phyloP scores from a whole-genome alignment of 2,113 vertebrate genomes.

The Platichthys stellatus region DNA sequence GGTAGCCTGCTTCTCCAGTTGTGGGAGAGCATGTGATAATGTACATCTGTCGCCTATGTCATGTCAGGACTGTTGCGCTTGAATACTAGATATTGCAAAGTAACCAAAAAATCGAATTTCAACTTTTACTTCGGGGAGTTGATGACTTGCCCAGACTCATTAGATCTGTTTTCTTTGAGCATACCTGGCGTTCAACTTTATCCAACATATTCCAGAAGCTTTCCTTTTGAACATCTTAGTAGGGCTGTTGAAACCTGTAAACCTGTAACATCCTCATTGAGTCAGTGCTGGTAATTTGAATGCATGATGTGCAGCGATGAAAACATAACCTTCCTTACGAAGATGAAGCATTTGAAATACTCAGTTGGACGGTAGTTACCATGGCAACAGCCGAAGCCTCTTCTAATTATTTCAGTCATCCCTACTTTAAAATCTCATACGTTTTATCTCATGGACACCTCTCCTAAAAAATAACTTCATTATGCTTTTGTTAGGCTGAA shows the following conservation, averaged over 20 bases:
- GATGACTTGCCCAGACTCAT: too few relatives aligned
- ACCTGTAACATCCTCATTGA: neutral
- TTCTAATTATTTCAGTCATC: neutral
- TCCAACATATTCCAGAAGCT: neutral
- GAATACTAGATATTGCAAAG: too few relatives aligned
- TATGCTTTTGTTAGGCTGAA: neutral
- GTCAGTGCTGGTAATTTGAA: neutral
- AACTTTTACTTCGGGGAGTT: too few relatives aligned
- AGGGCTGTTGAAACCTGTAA: neutral
- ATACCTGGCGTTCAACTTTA: neutral
- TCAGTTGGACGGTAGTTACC: neutral
- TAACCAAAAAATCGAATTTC: too few relatives aligned
- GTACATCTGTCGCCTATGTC: too few relatives aligned
- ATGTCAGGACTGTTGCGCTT: too few relatives aligned
- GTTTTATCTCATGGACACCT: conserved; percentile 11
- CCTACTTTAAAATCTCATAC: neutral
- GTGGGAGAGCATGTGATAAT: too few relatives aligned
- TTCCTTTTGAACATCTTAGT: too few relatives aligned
- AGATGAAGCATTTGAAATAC: neutral
- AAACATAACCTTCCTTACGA: neutral
- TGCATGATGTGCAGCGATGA: neutral
- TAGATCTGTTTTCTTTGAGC: neutral
- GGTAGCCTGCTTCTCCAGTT: too few relatives aligned
- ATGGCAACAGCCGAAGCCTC: too few relatives aligned
- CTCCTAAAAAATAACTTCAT: conserved; percentile 26